Evolutionary conservation across 2,797 vertebrate genomes (phyloP), one percentile per base, ranked within the genome.

Genomic region (Sebastes jordani): DNA sequence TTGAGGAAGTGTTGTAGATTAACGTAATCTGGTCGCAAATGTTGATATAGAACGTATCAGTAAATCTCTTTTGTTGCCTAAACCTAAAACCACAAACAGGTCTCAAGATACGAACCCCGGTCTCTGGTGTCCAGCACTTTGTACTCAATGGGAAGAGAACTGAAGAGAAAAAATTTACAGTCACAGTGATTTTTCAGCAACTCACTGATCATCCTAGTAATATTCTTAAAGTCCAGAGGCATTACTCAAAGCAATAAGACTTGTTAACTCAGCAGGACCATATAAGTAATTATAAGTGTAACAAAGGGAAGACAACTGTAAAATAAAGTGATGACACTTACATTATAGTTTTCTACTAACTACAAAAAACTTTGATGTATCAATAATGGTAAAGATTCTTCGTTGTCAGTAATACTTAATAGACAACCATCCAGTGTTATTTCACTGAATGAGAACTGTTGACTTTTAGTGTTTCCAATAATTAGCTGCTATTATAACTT

Each of bases 201-300:
- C 68, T 54, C 13, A 79, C 32, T 63, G 11, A 87, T 68, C 18
- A 64, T 66, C 3, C 3, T 32, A 3, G 23, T 23, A 66, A 58
- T 71, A 68, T 63, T 62, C 58, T 78, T 8, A 20, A 52, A 52
- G 54, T 61, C n/a, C 22, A 61, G 34, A 74, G 59, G 81, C 79
- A 63, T 70, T 32, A 27, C 69, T 83, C 11, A 56, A 36, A 76
- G 76, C 54, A 42, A 30, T 58, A n/a, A 66, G 34, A 65, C 29
- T 52, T 63, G 74, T 76, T 75, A 82, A 70, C 30, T 73, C 76
- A 84, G 78, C 78, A 49, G 62, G 54, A 56, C 34, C 49, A 42
- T 77, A 73, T 85, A 68, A 72, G 46, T 69, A 67, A 80, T 85
- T 74, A 60, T 54, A 67, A 72, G 74, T 30, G 74, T 25, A 63